Percentiles rank a stretch among this genome's conserved stretches.
Evolutionary conservation across 2,888 invertebrate species (phyloP).

Genomic region (Polydrusus pterygomalis): DNA sequence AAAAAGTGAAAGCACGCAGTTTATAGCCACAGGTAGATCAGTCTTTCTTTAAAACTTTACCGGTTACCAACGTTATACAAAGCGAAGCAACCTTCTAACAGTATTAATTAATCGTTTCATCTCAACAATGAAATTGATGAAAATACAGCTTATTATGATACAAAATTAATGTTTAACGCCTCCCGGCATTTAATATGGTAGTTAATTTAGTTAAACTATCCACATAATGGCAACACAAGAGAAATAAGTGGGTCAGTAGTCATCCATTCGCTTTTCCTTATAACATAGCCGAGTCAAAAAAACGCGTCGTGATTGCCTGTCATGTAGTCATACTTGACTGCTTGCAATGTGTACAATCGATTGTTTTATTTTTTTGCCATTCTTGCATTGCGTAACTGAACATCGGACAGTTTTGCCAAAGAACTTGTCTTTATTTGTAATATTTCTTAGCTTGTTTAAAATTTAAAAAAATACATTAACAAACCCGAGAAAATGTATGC

Average conservation of each 20-base stretch:
- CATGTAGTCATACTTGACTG: slow-evolving; percentile 40
- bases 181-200: slow-evolving; percentile 3
- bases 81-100: not conserved
- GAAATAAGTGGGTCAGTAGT: slow-evolving; percentile 45
- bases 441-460: no score
- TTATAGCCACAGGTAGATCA: no score
- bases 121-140: slow-evolving; percentile 18
- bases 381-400: slow-evolving; percentile 30
- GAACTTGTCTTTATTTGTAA: no score
- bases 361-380: slow-evolving; percentile 35
- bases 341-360: slow-evolving; percentile 20
- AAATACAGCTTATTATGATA: slow-evolving; percentile 16
- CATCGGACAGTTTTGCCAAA: not conserved
- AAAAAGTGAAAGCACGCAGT: no score
- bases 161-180: slow-evolving; percentile 25
- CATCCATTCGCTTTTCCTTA: slow-evolving; percentile 23
- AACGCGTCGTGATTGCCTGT: slow-evolving; percentile 27
- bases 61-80: no score
- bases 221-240: slow-evolving; percentile 21
- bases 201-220: slow-evolving; percentile 15
- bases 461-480: no score
- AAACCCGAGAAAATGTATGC: no score
- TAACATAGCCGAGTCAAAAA: slow-evolving; percentile 34
- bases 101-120: slow-evolving; percentile 32
- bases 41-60: no score